Base-by-base conservation (phyloP, 1,140 invertebrate species). In the Thaumatotibia leucotreta region DNA sequence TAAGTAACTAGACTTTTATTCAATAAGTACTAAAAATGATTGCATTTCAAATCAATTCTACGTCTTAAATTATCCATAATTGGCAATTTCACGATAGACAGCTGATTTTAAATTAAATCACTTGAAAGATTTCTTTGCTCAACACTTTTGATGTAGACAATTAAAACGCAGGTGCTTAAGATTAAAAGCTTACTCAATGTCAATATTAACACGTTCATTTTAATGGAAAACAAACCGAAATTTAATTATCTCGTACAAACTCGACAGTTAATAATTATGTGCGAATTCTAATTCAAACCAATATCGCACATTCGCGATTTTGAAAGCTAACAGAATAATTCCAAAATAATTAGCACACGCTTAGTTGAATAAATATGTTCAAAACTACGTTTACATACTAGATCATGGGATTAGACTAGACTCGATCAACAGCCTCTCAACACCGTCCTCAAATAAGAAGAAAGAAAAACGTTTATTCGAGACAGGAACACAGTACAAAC, bases 221-320 rank as follows among this genome's bases (percentile, higher is more conserved):
- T 58, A 27, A 58, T 58, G 52, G 23, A 58, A 58, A 58, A 54
- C 50, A 54, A 54, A 54, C 50, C 50, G 20, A 14, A 54, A 58
- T 58, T 14, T 58, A 58, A 58, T 58, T 27, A 58, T 27, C 52
- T 58, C 27, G 24, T 24, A 14, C n/a, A 27, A 45, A 45, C 39
- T n/a, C n/a, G 17, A 17, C 17, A 45, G n/a, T n/a, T n/a, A n/a
- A n/a, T 4, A 29, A 45, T 45, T 20, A 45, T 45, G 17, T 20
- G 17, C 39, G 5, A 45, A 45, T 20, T 45, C 39, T 45, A 45
- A 45, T 14, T 14, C 17, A 45, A 6, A 9, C 39, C 39, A 45
- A 45, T 45, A 45, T 45, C 39, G 39, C 39, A 45, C 17, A 17
- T 20, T 45, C 39, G 17, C 39, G 17, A 45, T 45, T 45, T 20